Percentiles rank a stretch among this genome's conserved stretches.
phyloP scores from a whole-genome alignment of 1,140 invertebrate genomes.

The Thaumetopoea pityocampa region DNA sequence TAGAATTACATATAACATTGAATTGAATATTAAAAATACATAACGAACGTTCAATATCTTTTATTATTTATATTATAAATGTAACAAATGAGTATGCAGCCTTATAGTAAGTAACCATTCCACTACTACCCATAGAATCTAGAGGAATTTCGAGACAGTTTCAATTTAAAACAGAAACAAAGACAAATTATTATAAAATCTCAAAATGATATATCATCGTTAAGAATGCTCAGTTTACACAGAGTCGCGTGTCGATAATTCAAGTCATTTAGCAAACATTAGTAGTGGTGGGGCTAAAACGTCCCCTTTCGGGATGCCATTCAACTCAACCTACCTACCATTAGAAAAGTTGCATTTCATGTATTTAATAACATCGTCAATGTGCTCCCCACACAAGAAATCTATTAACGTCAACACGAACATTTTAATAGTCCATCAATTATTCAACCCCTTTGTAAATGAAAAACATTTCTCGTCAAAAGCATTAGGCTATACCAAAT shows the following conservation, averaged over 20 bases:
- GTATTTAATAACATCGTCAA: constrained; percentile 63
- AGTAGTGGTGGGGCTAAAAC: constrained; percentile 10
- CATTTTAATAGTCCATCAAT: constrained; percentile 61
- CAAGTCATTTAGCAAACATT: constrained; percentile 46
- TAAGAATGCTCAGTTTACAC: constrained; percentile 12
- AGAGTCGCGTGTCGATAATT: constrained; percentile 27
- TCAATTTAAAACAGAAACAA: no score
- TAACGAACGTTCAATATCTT: no score
- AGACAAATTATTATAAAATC: no score
- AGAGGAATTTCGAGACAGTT: no score
- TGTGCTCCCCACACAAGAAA: constrained; percentile 51
- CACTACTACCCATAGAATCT: no score
- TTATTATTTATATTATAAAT: no score
- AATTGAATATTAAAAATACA: no score
- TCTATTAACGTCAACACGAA: constrained; percentile 64
- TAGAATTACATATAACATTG: no score
- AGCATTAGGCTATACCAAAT: constrained; percentile 10
- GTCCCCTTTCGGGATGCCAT: constrained; percentile 8
- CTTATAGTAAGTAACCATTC: no score
- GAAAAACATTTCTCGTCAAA: constrained; percentile 35
- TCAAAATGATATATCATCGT: constrained; percentile 12
- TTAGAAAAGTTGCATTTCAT: constrained; percentile 68
- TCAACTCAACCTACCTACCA: constrained; percentile 19
- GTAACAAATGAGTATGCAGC: no score
- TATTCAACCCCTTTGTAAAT: constrained; percentile 40